These are phyloP conservation scores for Triplophysa siluroides DNA, from an alignment of 2,113 vertebrate species.

Conservation along the genomic window DNA sequence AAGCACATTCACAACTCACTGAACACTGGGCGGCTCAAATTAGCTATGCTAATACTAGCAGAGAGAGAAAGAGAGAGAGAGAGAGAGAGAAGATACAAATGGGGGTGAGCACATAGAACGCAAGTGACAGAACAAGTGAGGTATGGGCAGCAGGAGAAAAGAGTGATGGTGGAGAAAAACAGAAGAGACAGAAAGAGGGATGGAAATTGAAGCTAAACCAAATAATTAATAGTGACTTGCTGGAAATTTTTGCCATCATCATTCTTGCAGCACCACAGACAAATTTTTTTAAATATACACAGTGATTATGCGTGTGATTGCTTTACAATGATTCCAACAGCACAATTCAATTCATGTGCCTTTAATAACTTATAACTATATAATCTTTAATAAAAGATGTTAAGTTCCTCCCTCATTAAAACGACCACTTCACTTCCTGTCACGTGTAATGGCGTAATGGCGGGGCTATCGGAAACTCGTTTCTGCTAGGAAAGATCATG, in stretches of 20 bases:
- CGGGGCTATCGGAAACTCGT: too few species aligned
- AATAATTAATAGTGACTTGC: background rate
- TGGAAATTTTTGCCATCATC: background rate
- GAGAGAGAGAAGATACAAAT: conserved; percentile 6
- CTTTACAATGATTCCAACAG: too few species aligned
- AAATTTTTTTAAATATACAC: too few species aligned
- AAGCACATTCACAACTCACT: conserved; percentile 40
- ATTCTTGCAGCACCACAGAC: background rate
- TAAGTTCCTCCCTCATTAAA: too few species aligned
- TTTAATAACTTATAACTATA: too few species aligned
- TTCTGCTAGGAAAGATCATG: too few species aligned
- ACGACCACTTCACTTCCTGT: too few species aligned
- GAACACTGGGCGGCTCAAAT: conserved; percentile 32
- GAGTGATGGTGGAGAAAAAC: background rate
- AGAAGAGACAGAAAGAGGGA: background rate
- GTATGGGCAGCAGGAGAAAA: background rate
- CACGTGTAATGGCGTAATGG: too few species aligned
- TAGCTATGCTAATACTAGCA: conserved; percentile 38
- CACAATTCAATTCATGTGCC: too few species aligned
- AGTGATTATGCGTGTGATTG: too few species aligned
- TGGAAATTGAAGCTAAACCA: background rate
- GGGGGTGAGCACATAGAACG: background rate
- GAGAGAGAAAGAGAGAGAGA: background rate
- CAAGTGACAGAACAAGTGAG: too few species aligned
- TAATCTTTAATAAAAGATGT: too few species aligned